Base-by-base conservation (phyloP, 1,140 invertebrate genomes). In the Maconellicoccus hirsutus region DNA sequence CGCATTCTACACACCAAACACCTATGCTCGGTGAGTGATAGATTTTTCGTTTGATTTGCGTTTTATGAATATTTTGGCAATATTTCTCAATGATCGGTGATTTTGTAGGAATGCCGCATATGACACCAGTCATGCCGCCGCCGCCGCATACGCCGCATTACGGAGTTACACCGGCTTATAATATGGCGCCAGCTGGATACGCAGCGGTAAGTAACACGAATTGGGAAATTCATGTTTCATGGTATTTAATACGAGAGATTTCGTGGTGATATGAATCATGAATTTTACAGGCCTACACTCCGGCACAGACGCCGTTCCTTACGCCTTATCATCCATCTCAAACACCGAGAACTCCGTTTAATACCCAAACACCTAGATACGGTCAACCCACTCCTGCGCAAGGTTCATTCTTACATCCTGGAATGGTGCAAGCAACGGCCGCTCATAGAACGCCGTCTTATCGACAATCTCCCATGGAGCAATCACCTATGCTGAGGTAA, bases 241-340 rank as follows among this genome's bases (percentile, higher is more conserved):
- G n/a, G n/a, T n/a, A n/a, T n/a, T n/a, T n/a, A n/a, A n/a, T n/a
- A n/a, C n/a, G n/a, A n/a, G n/a, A n/a, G n/a, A n/a, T n/a, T n/a
- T n/a, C n/a, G n/a, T n/a, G n/a, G n/a, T n/a, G n/a, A n/a, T n/a
- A n/a, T n/a, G n/a, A n/a, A n/a, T n/a, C n/a, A n/a, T n/a, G n/a
- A n/a, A n/a, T 59, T 70, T 70, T 70, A 3, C 38, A 70, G 70
- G 91, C 92, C 0, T 93, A 94, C 76, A 93, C 92, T 16, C 92
- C 92, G 70, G 91, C 91, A 0, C 91, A 93, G 78, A 94, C 92
- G 0, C 92, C 92, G 0, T 93, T 90, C 79, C 91, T 94, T 87
- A 94, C 92, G 0, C 91, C 92, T 0, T 93, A 92, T 77, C 86
- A 86, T 70, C 90, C 0, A 86, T 85, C 75, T 81, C 83, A 33